phyloP scores from a whole-genome alignment of 2,113 vertebrate genomes.

The Caranx ignobilis region DNA sequence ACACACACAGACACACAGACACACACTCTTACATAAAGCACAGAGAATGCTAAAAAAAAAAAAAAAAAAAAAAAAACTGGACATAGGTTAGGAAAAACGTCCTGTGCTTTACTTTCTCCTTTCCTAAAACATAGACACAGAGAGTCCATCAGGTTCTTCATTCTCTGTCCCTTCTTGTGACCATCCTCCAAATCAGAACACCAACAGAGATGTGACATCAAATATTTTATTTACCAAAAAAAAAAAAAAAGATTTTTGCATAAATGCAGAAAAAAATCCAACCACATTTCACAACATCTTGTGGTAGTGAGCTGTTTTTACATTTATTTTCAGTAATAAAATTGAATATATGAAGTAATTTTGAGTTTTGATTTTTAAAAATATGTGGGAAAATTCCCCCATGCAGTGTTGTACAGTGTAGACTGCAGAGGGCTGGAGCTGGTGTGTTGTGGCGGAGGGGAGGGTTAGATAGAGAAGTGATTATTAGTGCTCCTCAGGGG shows the following conservation, averaged over 20 bases:
- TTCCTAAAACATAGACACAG: too few species aligned
- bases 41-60: too few species aligned
- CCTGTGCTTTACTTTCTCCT: too few species aligned
- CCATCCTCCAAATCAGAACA: too few species aligned
- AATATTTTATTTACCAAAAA: background rate
- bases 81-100: too few species aligned
- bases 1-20: too few species aligned
- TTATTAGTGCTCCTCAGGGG: conserved; percentile 82
- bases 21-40: background rate
- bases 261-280: background rate
- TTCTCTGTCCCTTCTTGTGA: too few species aligned
- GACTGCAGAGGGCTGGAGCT: background rate
- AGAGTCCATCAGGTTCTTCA: too few species aligned
- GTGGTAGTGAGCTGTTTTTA: background rate
- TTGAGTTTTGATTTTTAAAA: background rate
- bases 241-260: too few species aligned
- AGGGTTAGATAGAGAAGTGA: conserved; percentile 68
- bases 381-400: background rate
- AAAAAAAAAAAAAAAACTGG: too few species aligned
- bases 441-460: background rate
- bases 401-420: background rate
- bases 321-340: background rate
- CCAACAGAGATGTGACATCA: too few species aligned
- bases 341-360: background rate
- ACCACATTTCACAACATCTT: background rate